These are phyloP conservation scores for Hydropotes inermis DNA, from an alignment of 2,113 vertebrate genomes.

Conservation along the genomic window DNA sequence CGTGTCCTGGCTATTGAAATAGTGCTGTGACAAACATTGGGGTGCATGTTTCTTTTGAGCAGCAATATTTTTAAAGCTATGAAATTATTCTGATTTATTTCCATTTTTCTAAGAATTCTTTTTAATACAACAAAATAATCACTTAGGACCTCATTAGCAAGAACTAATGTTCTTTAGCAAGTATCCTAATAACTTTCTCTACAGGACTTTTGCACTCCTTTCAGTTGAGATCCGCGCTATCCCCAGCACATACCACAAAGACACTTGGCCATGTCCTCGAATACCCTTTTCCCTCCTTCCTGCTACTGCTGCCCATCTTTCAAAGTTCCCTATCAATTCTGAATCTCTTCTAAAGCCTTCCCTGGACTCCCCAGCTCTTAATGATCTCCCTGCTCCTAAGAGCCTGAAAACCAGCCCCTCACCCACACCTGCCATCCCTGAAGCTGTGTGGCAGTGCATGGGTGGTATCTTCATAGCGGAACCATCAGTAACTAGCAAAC, in stretches of 20 bases:
- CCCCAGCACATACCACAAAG: not conserved
- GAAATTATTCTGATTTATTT: not conserved
- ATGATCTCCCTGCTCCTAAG: not conserved
- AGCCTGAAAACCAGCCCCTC: not conserved
- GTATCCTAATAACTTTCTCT: not conserved
- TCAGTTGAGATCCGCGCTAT: not conserved
- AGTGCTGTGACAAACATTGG: not conserved
- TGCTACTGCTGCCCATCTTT: not conserved
- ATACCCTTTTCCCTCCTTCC: not conserved
- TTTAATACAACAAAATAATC: not conserved
- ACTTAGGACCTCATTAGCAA: not conserved
- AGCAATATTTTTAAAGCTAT: not conserved
- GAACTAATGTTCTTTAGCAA: not conserved
- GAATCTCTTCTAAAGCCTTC: not conserved
- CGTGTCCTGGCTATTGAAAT: not conserved
- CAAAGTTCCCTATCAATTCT: not conserved
- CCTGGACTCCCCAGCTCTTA: not conserved
- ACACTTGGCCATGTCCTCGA: not conserved
- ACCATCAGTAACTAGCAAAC: accelerated
- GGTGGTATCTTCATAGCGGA: not conserved
- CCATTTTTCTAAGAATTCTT: not conserved
- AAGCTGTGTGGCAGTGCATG: accelerated
- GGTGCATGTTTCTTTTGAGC: not conserved
- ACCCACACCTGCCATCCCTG: not conserved
- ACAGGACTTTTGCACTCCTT: not conserved